phyloP scores from a whole-genome alignment of 2,113 vertebrate genomes.

The Larimichthys polyactis region DNA sequence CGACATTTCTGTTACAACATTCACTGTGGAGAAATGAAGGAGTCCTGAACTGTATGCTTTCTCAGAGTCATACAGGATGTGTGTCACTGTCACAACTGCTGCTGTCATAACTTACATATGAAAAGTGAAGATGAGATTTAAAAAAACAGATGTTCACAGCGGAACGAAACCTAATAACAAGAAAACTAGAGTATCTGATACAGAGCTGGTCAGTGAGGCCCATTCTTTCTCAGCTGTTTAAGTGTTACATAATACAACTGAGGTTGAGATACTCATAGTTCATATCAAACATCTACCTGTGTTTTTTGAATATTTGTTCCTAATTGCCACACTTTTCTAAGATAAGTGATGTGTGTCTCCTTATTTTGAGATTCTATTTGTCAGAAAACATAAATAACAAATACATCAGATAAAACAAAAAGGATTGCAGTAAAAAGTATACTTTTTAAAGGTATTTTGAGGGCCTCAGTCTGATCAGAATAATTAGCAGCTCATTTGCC shows the following conservation, averaged over 20 bases:
- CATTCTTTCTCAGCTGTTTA: not conserved
- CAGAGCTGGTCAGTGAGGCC: too few relatives aligned
- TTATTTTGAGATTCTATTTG: not conserved
- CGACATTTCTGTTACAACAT: not conserved
- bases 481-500: constrained; percentile 10
- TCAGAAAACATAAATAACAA: not conserved
- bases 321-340: not conserved
- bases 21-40: not conserved
- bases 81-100: not conserved
- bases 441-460: not conserved
- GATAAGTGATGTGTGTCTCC: not conserved
- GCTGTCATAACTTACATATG: not conserved
- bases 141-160: too few relatives aligned
- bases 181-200: too few relatives aligned
- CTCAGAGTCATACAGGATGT: too few relatives aligned
- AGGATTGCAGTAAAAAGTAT: not conserved
- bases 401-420: too few relatives aligned
- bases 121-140: not conserved
- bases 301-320: not conserved
- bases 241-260: not conserved
- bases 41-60: not conserved
- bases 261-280: not conserved
- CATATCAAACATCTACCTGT: not conserved
- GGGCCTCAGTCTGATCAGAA: not conserved
- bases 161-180: too few relatives aligned